Percentiles rank a stretch among this genome's conserved stretches.
Conservation (phyloP, 1,140 invertebrate genomes). For the Dendrolimus punctatus region DNA sequence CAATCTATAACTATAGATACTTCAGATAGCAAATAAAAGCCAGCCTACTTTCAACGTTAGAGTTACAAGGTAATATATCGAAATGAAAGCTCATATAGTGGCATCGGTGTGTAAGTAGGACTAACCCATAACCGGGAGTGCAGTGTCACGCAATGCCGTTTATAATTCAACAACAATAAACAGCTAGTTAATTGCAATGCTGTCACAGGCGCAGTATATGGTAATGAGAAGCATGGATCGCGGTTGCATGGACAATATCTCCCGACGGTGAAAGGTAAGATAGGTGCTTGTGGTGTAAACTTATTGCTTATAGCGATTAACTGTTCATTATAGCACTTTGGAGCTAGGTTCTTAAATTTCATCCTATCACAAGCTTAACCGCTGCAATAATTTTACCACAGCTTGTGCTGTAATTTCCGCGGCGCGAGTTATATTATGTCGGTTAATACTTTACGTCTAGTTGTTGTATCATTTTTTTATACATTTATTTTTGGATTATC, state of each 20-base stretch:
- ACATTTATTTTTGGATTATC: too few species aligned
- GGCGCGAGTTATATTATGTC: too few species aligned
- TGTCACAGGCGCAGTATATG: slow-evolving; percentile 67
- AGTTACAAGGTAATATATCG: slow-evolving; percentile 17
- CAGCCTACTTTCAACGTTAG: not conserved
- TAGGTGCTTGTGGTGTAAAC: slow-evolving; percentile 16
- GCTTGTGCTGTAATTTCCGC: too few species aligned
- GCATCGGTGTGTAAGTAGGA: not conserved
- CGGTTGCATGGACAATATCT: slow-evolving; percentile 64
- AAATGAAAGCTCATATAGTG: slow-evolving; percentile 12
- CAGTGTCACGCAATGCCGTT: slow-evolving; percentile 51
- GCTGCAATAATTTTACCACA: too few species aligned
- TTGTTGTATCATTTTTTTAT: too few species aligned
- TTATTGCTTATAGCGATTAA: too few species aligned
- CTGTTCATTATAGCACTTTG: too few species aligned
- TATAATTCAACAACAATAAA: slow-evolving; percentile 70
- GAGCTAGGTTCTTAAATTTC: too few species aligned
- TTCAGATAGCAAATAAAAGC: not conserved
- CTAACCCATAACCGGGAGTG: slow-evolving; percentile 42
- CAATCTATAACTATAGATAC: not conserved
- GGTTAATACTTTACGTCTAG: too few species aligned
- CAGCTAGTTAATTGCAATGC: slow-evolving; percentile 69
- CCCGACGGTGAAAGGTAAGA: slow-evolving; percentile 63
- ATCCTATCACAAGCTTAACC: too few species aligned
- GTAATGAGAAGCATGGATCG: slow-evolving; percentile 67